Percentiles rank a stretch among this genome's conserved stretches.
phyloP scores from a whole-genome alignment of 1,140 invertebrate species.

The Euura saliciscinereae region DNA sequence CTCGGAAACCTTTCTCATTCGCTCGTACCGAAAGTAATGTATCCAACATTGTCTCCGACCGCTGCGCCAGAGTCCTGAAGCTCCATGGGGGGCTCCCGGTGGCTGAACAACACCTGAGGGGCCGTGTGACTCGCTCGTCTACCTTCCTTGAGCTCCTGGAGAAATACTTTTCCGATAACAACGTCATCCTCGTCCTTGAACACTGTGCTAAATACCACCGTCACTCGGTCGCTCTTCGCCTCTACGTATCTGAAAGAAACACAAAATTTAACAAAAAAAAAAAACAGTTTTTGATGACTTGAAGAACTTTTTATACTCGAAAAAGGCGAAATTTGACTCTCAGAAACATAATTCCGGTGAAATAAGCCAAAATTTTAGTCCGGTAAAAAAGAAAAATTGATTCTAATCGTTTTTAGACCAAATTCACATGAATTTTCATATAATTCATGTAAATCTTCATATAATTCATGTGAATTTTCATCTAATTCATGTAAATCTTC shows the following conservation, averaged over 20 bases:
- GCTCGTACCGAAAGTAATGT: constrained; percentile 94
- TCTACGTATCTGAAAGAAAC: constrained; percentile 86
- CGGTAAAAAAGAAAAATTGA: too few relatives aligned
- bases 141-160: constrained; percentile 98
- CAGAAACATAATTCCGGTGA: too few relatives aligned
- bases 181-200: constrained; percentile 99
- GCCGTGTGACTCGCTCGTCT: constrained; percentile 95
- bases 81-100: constrained; percentile 95
- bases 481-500: too few relatives aligned
- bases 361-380: too few relatives aligned
- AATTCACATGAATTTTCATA: too few relatives aligned
- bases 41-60: constrained; percentile 97
- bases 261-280: background rate
- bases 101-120: constrained; percentile 90
- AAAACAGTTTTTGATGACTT: too few relatives aligned
- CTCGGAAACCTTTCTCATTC: background rate
- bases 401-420: too few relatives aligned
- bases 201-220: constrained; percentile 98
- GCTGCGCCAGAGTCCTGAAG: constrained; percentile 91
- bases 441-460: too few relatives aligned
- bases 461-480: too few relatives aligned
- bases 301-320: too few relatives aligned
- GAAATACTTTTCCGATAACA: constrained; percentile 98
- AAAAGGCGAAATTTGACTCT: too few relatives aligned
- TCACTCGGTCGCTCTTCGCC: constrained; percentile 97